Base-by-base conservation (phyloP, 2,113 vertebrate species). In the Butorides virescens region DNA sequence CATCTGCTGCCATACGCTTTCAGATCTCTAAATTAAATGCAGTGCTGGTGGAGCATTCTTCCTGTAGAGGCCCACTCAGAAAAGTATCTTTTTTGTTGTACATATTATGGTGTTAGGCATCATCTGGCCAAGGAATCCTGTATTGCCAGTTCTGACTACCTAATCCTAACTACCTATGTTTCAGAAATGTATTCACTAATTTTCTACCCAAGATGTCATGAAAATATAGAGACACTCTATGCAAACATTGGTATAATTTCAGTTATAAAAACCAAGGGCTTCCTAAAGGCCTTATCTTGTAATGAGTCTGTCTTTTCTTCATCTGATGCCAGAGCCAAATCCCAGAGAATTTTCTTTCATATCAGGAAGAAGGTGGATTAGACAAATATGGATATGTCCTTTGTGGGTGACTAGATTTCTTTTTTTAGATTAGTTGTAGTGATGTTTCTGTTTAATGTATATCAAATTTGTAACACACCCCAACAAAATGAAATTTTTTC, bases 21-120 rank as follows among this genome's bases (percentile, higher is more conserved):
- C 32, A 78, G 70, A 58, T 3, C 11, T 71, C 29, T 68, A 32
- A 91, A 76, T 20, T 19, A 58, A 77, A 42, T 6, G 49, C 15
- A 55, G 8, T 47, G 4, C 10, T 72, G 7, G n/a, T 65, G 36
- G 70, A 53, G 1, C 10, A 39, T 78, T 65, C 9, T 61, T 78
- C 13, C 42, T 62, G 15, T 42, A 55, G 23, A 63, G 5, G 7
- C 2, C 7, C 3, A 15, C 30, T 46, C 32, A 68, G 73, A 58
- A 80, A 76, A 39, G 2, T 30, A 23, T 34, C 3, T 25, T 18
- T 65, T 74, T 63, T 58, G 6, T 68, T 39, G 11, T 15, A 29
- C 0, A 0, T 42, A 10, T 81, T 74, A 15, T 39, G 10, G 4
- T 0, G 0, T 87, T 71, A 84, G 8, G 36, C 22, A 13, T 46